These are phyloP conservation scores for Stegostoma tigrinum DNA, from an alignment of 2,113 vertebrate species.

Conservation along the genomic window DNA sequence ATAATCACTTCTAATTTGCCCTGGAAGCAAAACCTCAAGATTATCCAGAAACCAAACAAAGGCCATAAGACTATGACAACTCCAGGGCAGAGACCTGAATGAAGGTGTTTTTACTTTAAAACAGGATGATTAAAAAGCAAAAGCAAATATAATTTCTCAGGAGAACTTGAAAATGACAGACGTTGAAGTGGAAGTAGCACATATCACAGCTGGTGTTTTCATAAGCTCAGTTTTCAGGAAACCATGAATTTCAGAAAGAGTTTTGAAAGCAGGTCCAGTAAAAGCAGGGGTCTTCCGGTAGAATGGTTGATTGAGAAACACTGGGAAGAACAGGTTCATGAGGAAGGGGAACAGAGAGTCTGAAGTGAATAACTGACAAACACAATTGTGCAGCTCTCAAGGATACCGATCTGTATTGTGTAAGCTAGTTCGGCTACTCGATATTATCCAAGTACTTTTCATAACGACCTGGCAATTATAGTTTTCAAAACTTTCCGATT, in stretches of 20 bases:
- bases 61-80: not conserved
- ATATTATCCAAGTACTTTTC: not conserved
- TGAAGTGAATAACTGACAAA: not conserved
- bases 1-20: not conserved
- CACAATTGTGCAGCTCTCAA: not conserved
- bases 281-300: not conserved
- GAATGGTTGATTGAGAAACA: not conserved
- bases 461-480: not conserved
- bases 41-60: not conserved
- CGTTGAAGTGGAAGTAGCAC: not conserved
- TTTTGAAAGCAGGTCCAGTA: slow-evolving; percentile 2
- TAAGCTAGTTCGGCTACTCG: not conserved
- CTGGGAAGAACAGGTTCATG: not conserved
- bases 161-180: not conserved
- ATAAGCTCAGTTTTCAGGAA: not conserved
- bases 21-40: not conserved
- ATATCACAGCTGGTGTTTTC: not conserved
- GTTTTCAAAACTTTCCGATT: not conserved
- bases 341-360: not conserved
- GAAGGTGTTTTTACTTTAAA: not conserved
- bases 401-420: not conserved
- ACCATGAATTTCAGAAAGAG: not conserved
- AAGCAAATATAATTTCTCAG: not conserved
- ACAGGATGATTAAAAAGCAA: too few species aligned
- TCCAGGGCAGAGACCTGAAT: not conserved